Conservation (phyloP, 2,113 vertebrate genomes). For the Nothoprocta pentlandii region DNA sequence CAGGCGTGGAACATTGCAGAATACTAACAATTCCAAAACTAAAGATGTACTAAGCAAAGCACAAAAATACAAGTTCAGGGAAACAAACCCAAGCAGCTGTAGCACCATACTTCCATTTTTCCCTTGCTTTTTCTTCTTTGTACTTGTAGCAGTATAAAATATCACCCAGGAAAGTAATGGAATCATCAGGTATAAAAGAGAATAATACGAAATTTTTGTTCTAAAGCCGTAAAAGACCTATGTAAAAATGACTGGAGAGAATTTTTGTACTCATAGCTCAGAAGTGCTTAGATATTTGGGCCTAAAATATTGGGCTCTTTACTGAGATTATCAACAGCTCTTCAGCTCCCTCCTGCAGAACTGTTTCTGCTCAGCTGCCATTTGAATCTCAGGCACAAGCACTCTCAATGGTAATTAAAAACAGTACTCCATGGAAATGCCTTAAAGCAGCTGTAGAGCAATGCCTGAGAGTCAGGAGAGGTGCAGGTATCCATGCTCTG, state of each 20-base stretch:
- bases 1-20: not conserved
- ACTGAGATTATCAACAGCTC: not conserved
- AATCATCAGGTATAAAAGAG: not conserved
- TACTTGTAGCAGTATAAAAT: not conserved
- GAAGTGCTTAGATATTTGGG: not conserved
- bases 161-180: not conserved
- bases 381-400: not conserved
- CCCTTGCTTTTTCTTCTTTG: not conserved
- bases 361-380: not conserved
- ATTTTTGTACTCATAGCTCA: not conserved
- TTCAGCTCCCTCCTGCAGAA: not conserved
- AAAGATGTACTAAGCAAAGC: not conserved
- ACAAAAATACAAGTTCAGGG: not conserved
- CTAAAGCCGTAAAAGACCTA: not conserved
- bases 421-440: not conserved
- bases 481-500: not conserved
- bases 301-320: not conserved
- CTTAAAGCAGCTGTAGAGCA: rapidly evolving
- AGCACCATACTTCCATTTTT: not conserved
- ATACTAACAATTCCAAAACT: not conserved
- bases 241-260: not conserved
- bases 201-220: not conserved
- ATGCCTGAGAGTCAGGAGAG: rapidly evolving
- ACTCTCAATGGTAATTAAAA: not conserved
- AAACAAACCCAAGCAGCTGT: not conserved